A percentile compares a stretch with the other conserved stretches of the same genome.
Conservation (phyloP, 2,888 invertebrate species). For the Barypeithes pellucidus region DNA sequence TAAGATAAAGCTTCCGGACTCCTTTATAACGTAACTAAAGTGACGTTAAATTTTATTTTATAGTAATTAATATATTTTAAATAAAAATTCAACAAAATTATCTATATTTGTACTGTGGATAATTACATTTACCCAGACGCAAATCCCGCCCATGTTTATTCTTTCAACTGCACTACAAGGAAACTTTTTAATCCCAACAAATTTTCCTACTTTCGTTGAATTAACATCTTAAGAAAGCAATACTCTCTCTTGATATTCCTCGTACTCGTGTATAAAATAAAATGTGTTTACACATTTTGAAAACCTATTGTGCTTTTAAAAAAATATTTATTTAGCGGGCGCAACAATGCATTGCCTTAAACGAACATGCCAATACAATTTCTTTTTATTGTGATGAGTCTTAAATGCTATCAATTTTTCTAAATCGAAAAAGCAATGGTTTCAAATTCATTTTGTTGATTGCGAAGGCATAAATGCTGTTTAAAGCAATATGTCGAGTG, state of each 20-base stretch:
- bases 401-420: constrained; percentile 43
- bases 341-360: constrained; percentile 8
- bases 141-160: too few relatives aligned
- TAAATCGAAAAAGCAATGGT: constrained; percentile 34
- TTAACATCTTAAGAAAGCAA: neutral
- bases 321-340: constrained; percentile 27
- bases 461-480: constrained; percentile 26
- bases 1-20: too few relatives aligned
- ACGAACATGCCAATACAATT: constrained; percentile 24
- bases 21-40: too few relatives aligned
- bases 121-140: too few relatives aligned
- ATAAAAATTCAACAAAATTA: too few relatives aligned
- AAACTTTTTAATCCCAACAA: too few relatives aligned
- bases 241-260: neutral
- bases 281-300: constrained; percentile 3
- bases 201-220: too few relatives aligned
- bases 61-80: too few relatives aligned
- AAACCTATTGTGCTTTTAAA: neutral
- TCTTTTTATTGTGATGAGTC: constrained; percentile 35
- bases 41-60: too few relatives aligned
- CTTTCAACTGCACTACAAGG: too few relatives aligned
- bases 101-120: too few relatives aligned
- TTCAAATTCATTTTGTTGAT: constrained; percentile 37
- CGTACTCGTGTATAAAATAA: neutral
- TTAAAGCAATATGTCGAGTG: constrained; percentile 24